Evolutionary conservation across 2,113 vertebrate genomes (phyloP), one percentile per base, ranked within the genome.

Genomic region (Diglossa brunneiventris): DNA sequence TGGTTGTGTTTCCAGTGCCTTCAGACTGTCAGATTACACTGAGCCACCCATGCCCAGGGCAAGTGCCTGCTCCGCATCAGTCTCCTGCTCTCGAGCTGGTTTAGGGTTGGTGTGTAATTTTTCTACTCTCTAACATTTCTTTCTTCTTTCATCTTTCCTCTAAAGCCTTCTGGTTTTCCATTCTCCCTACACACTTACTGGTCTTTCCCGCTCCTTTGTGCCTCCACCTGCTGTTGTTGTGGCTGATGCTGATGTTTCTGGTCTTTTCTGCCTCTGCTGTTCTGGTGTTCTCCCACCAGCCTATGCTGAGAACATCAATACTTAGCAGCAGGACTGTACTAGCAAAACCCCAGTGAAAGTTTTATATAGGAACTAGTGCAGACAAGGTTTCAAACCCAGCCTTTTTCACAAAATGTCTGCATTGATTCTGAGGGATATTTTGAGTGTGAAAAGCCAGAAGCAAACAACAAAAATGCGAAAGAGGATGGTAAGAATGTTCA

Each of bases 41-140:
- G 9, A 64, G 27, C 18, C 27, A 19, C 22, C 77, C 78, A 22
- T 55, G 41, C 66, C 24, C 2, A 7, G 27, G 5, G 12, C 47
- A 31, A 68, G 27, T 0, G 1, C 21, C 82, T 7, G 2, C 58
- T 83, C 27, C 0, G 0, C 30, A 20, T 44, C 53, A 5, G 41
- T 47, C 1, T 1, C 49, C 59, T 50, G 67, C 63, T 90, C 33
- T 39, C 2, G 2, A 53, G 44, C 23, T 63, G 30, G 5, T 44
- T 72, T 33, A 62, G 50, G 9, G n/a, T 88, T 35, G 31, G 14
- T n/a, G 53, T 66, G 22, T 44, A 8, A 15, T 44, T 72, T 58
- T 52, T 80, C 19, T 76, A 0, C 24, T 66, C 10, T 37, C 31
- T n/a, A 44, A 21, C 28, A 8, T 12, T 22, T 56, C 5, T 9